phyloP scores from a whole-genome alignment of 2,888 invertebrate species.

The Uropetala carovei region DNA sequence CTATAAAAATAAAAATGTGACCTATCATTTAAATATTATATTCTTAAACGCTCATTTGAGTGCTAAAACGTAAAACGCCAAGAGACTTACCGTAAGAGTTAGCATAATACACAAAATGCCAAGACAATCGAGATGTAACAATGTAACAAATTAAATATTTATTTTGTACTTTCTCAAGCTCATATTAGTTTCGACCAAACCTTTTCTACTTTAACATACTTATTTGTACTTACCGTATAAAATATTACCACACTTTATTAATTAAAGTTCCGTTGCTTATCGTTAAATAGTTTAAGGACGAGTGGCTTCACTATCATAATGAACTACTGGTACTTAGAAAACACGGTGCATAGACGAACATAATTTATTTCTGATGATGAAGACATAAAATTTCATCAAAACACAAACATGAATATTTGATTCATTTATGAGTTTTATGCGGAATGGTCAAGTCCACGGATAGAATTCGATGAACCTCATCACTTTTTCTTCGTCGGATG shows the following conservation, averaged over 20 bases:
- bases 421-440: neutral
- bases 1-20: too few relatives aligned
- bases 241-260: neutral
- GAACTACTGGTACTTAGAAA: slow-evolving; percentile 34
- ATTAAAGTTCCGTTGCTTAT: neutral
- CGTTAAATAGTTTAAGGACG: neutral
- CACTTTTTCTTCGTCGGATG: slow-evolving; percentile 2
- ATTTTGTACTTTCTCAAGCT: too few relatives aligned
- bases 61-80: too few relatives aligned
- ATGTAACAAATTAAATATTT: too few relatives aligned
- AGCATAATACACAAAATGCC: too few relatives aligned
- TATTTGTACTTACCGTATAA: neutral
- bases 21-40: too few relatives aligned
- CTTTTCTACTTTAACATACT: neutral
- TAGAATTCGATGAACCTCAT: neutral
- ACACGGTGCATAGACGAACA: slow-evolving; percentile 58
- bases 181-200: too few relatives aligned
- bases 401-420: slow-evolving; percentile 41
- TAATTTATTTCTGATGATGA: slow-evolving; percentile 39
- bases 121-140: too few relatives aligned
- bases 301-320: neutral
- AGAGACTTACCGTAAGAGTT: too few relatives aligned
- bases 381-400: slow-evolving; percentile 55
- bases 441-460: neutral
- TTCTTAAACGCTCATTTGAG: too few relatives aligned